phyloP scores from a whole-genome alignment of 2,113 vertebrate species.

The Prinia subflava region DNA sequence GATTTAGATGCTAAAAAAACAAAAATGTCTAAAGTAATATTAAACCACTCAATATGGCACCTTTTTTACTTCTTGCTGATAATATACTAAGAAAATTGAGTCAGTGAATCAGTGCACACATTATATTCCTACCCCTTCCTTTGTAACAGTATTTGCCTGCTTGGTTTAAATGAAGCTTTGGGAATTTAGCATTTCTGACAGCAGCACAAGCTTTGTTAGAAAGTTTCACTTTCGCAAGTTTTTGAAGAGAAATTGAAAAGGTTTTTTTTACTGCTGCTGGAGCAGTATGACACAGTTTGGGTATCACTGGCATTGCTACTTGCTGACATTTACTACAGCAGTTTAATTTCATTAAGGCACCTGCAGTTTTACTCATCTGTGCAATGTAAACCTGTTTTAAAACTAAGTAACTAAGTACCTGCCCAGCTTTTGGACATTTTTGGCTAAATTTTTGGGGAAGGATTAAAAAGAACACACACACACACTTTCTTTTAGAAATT shows the following conservation, averaged over 20 bases:
- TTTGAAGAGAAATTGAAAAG: background rate
- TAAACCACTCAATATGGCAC: background rate
- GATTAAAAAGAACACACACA: fast-evolving
- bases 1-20: background rate
- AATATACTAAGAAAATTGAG: background rate
- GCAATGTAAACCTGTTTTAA: background rate
- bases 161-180: background rate
- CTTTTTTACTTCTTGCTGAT: background rate
- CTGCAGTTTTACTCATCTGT: background rate
- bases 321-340: background rate
- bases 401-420: background rate
- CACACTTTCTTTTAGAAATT: background rate
- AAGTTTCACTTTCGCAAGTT: background rate
- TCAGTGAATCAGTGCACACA: background rate
- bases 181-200: background rate
- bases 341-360: background rate
- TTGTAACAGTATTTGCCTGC: background rate
- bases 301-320: background rate
- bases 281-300: fast-evolving
- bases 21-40: background rate
- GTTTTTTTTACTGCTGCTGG: too few species aligned
- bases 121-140: background rate
- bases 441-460: background rate
- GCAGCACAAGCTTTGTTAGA: background rate
- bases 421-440: background rate